Evolutionary conservation across 2,797 vertebrate genomes (phyloP).

Genomic region (Fundulus diaphanus): DNA sequence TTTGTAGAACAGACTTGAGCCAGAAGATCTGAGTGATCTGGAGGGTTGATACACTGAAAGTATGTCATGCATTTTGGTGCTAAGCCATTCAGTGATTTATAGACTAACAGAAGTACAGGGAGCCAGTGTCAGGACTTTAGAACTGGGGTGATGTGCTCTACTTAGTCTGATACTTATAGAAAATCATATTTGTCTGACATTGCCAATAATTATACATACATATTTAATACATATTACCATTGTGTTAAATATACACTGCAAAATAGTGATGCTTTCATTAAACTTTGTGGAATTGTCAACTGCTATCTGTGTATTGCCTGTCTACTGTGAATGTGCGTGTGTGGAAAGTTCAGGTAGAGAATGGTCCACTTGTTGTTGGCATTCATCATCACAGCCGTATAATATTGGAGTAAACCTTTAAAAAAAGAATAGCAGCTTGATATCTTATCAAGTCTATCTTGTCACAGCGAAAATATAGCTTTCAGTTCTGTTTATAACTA

Average conservation of each 20-base stretch:
- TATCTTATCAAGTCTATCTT: neutral
- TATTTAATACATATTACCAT: neutral
- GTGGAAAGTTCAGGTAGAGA: neutral
- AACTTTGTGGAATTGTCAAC: neutral
- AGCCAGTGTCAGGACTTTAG: too few relatives aligned
- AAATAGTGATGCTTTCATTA: neutral
- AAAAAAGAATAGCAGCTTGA: neutral
- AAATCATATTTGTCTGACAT: too few relatives aligned
- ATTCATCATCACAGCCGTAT: neutral
- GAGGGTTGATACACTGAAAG: too few relatives aligned
- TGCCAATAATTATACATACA: too few relatives aligned
- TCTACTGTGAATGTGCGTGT: neutral
- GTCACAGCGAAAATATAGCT: neutral
- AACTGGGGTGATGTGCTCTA: too few relatives aligned
- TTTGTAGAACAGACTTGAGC: too few relatives aligned
- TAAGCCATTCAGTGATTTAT: too few relatives aligned
- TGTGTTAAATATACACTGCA: neutral
- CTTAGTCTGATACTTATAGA: too few relatives aligned
- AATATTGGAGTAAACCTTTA: neutral
- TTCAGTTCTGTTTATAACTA: neutral
- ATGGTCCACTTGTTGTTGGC: neutral
- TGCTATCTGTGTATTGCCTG: neutral
- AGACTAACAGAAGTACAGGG: too few relatives aligned
- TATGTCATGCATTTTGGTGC: too few relatives aligned
- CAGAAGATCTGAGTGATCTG: too few relatives aligned